phyloP scores from a whole-genome alignment of 2,888 invertebrate species.

The Aspidiotus destructor region DNA sequence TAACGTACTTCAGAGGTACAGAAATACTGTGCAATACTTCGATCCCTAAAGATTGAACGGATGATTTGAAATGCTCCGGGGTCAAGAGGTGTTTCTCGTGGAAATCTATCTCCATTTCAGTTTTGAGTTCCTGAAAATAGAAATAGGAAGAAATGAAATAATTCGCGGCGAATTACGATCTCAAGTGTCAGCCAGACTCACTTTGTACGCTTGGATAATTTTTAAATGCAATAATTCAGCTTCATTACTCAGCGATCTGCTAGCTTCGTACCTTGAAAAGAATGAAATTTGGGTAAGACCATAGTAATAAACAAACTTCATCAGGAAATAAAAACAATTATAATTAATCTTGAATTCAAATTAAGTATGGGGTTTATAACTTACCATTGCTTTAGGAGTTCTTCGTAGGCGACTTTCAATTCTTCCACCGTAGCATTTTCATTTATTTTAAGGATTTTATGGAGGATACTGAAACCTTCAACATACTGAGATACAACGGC shows the following conservation, averaged over 20 bases:
- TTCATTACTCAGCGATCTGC: constrained; percentile 8
- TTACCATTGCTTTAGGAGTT: constrained; percentile 20
- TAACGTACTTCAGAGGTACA: constrained; percentile 18
- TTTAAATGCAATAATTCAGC: constrained; percentile 24
- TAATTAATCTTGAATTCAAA: no score
- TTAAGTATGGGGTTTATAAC: neutral
- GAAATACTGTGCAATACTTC: constrained; percentile 26
- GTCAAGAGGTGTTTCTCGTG: constrained; percentile 13
- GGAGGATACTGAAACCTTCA: constrained; percentile 26
- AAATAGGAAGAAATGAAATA: neutral
- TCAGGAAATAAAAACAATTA: no score
- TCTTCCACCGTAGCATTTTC: constrained; percentile 28
- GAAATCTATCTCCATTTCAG: constrained; percentile 24
- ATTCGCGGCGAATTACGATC: neutral
- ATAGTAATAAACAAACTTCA: no score
- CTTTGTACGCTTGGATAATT: constrained; percentile 27
- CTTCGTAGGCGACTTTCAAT: constrained; percentile 11
- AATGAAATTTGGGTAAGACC: neutral
- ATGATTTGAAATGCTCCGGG: constrained; percentile 19
- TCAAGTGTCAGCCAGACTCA: neutral
- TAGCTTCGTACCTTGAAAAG: constrained; percentile 22
- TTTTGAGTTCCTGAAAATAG: constrained; percentile 17
- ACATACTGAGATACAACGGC: constrained; percentile 20
- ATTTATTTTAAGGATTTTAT: constrained; percentile 23
- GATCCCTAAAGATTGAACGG: constrained; percentile 16